Base-by-base conservation (phyloP, 2,888 invertebrate genomes). In the Microdon myrmicae region DNA sequence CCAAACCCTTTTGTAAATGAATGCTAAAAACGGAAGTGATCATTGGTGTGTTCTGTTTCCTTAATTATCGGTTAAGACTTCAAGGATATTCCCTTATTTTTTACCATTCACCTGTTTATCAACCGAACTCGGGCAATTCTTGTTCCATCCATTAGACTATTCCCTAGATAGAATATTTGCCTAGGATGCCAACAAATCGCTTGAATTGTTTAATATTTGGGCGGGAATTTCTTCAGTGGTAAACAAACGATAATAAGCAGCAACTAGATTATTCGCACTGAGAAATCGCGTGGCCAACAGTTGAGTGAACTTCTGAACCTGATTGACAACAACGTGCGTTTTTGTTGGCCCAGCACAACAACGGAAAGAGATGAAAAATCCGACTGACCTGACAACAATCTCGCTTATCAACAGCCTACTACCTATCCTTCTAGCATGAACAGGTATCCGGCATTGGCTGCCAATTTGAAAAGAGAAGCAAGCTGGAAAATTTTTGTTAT, bases 301-400 rank as follows among this genome's bases (percentile, higher is more conserved):
- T 64, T 64, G 64, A 64, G 56, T 64, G 64, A 64, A 64, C 64
- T 64, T 64, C 47, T 64, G 64, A 64, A 64, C 64, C 64, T 64
- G 64, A 64, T 64, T 58, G 64, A 64, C 64, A 64, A 64, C 64
- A 64, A 64, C 53, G 64, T 64, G 64, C 64, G 64, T 64, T 47
- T 48, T n/a, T n/a, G n/a, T n/a, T n/a, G n/a, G n/a, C 34, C 9
- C 39, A 43, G 43, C 37, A 31, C 16, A 28, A 19, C 20, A 32
- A 26, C 19, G 22, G 3, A 16, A 25, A 34, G 47, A 58, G 61
- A 59, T 58, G 51, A 53, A 58, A 64, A 58, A 58, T 51, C 32
- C 47, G 58, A 64, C 64, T 58, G 41, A 45, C 35, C 20, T 25
- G 14, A 64, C 64, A 64, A 51, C 64, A 64, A 51, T 45, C 34